These are phyloP conservation scores for Enteromius unitaeniatus DNA, from an alignment of 2,797 vertebrate species.

Conservation along the genomic window DNA sequence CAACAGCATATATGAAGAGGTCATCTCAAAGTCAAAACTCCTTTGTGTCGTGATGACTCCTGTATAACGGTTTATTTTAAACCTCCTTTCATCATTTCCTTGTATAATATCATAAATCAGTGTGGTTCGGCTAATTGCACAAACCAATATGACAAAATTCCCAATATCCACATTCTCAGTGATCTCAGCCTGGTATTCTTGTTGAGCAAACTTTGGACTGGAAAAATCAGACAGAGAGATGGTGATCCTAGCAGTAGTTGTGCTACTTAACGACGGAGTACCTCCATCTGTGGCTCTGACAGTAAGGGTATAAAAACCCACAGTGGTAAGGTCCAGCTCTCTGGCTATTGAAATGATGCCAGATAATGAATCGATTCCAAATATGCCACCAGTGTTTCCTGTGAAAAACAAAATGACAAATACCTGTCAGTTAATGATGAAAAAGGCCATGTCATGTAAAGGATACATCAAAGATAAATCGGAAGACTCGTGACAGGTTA, in stretches of 20 bases:
- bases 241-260: constrained; percentile 83
- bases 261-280: constrained; percentile 86
- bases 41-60: constrained; percentile 89
- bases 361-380: constrained; percentile 87
- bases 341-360: constrained; percentile 88
- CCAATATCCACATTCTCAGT: constrained; percentile 85
- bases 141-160: constrained; percentile 84
- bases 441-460: constrained; percentile 9
- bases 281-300: constrained; percentile 91
- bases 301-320: constrained; percentile 88
- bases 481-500: constrained; percentile 23
- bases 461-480: constrained; percentile 27
- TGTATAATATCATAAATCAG: constrained; percentile 89
- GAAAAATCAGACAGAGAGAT: constrained; percentile 90
- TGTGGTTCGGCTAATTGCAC: constrained; percentile 87
- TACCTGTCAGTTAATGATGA: constrained; percentile 9
- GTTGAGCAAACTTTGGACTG: constrained; percentile 87
- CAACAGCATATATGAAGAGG: constrained; percentile 78
- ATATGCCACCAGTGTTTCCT: constrained; percentile 92
- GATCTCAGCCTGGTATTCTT: constrained; percentile 91
- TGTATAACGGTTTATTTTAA: constrained; percentile 90
- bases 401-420: constrained; percentile 49
- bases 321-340: constrained; percentile 85
- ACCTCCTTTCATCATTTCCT: constrained; percentile 84
- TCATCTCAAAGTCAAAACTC: constrained; percentile 89